Conservation (phyloP, 2,797 vertebrate genomes). For the Alectoris magna region DNA sequence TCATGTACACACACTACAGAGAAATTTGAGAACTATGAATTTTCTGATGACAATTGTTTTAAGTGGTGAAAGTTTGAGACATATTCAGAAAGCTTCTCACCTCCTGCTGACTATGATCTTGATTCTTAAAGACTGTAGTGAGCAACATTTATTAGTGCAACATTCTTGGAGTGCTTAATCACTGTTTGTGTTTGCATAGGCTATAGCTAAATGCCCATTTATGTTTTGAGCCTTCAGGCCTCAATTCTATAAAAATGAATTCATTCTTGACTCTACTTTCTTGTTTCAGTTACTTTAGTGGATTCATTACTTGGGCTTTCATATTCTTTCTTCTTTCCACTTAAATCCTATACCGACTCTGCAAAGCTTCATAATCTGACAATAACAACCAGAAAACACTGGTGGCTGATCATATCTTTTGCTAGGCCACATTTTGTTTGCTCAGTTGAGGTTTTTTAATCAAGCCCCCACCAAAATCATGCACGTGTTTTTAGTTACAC, state of each 20-base stretch:
- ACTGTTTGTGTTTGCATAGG: slow-evolving; percentile 55
- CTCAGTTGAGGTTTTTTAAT: not conserved
- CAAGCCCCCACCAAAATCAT: not conserved
- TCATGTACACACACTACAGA: not conserved
- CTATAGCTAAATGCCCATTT: slow-evolving; percentile 57
- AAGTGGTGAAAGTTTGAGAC: not conserved
- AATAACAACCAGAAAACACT: slow-evolving; percentile 32
- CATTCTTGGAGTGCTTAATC: slow-evolving; percentile 55
- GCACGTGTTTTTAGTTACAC: not conserved
- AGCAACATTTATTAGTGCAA: slow-evolving; percentile 61
- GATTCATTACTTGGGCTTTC: slow-evolving; percentile 27
- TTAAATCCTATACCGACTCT: not conserved
- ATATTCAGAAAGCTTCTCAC: not conserved
- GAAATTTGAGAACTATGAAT: slow-evolving; percentile 7
- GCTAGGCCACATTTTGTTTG: not conserved
- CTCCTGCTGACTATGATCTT: slow-evolving; percentile 23
- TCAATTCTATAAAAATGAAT: not conserved
- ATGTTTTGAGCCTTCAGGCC: slow-evolving; percentile 29
- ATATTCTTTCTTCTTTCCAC: not conserved
- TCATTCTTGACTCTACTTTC: slow-evolving; percentile 58
- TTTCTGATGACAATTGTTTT: not conserved
- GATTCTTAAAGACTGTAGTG: slow-evolving; percentile 59
- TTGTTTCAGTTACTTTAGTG: slow-evolving; percentile 62
- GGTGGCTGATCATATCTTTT: slow-evolving; percentile 18
- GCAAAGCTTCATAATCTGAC: slow-evolving; percentile 28